Base-by-base conservation (phyloP, 1,140 invertebrate species). In the Habropoda laboriosa region DNA sequence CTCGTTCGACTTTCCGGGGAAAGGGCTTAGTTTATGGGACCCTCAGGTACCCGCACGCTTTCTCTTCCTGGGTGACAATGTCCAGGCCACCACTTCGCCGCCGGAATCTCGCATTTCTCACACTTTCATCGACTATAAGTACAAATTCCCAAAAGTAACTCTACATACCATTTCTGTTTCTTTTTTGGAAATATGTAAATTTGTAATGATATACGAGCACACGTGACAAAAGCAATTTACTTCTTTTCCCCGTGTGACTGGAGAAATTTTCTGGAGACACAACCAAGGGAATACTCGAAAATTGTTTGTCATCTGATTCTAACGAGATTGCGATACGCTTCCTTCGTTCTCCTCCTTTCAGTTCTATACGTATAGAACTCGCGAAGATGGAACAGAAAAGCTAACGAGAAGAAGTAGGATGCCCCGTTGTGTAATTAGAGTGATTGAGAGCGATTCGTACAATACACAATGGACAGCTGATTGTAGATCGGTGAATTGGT, bases 391-490 rank as follows among this genome's bases (percentile, higher is more conserved):
- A 24, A 8, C 3, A 18, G 10, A 67, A 55, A 75, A 27, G 18
- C n/a, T 42, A 32, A 75, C 16, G 5, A 35, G 3, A 16, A 27
- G 47, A 38, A 63, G 40, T 13, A 7, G 49, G 61, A 53, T 55
- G 49, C 8, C 38, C 51, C n/a, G 73, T 24, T 63, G 24, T 27
- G 49, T 55, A 58, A 68, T 76, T 76, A 57, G 51, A 67, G 30
- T 30, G 18, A n/a, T 58, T 18, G 21, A 5, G 27, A 13, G 38
- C 6, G n/a, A 73, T 61, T 73, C 12, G 10, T 32, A 24, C 18
- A 42, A 51, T 30, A 13, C 63, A 76, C 63, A 68, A 67, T 66
- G 60, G 61, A 7, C 3, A 35, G 30, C 51, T 76, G 51, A 76
- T 76, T 66, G 51, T n/a, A 32, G 47, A 47, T 40, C 16, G 18